phyloP scores from a whole-genome alignment of 2,113 vertebrate genomes.

The Strix aluco region DNA sequence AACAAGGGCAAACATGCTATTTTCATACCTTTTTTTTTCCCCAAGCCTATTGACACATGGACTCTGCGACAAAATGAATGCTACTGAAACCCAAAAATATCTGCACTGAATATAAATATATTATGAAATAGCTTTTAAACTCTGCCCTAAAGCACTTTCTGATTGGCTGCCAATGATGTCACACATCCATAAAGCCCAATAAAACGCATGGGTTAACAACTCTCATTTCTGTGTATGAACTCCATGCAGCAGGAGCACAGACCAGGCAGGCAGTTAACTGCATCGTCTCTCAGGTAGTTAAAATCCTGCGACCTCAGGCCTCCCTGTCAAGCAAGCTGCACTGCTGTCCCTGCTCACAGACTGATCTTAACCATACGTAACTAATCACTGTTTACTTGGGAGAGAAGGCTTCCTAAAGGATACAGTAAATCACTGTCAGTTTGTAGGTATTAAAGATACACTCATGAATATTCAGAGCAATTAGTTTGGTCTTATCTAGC shows the following conservation, averaged over 20 bases:
- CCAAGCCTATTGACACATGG: neutral
- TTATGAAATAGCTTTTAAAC: constrained; percentile 40
- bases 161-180: neutral
- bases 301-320: neutral
- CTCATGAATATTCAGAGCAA: neutral
- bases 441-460: neutral
- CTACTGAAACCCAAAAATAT: constrained; percentile 11
- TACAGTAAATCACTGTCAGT: neutral
- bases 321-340: neutral
- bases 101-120: constrained; percentile 47
- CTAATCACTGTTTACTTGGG: neutral
- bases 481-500: neutral
- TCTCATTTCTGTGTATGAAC: neutral
- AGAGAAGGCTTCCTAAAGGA: neutral
- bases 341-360: neutral
- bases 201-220: neutral
- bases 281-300: neutral
- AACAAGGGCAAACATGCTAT: neutral
- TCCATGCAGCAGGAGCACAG: neutral
- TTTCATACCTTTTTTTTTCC: neutral
- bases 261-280: neutral
- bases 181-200: neutral
- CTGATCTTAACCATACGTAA: neutral
- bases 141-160: neutral
- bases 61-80: constrained; percentile 35